Evolutionary conservation across 1,140 invertebrate species (phyloP).

Genomic region (Elymnias hypermnestra): DNA sequence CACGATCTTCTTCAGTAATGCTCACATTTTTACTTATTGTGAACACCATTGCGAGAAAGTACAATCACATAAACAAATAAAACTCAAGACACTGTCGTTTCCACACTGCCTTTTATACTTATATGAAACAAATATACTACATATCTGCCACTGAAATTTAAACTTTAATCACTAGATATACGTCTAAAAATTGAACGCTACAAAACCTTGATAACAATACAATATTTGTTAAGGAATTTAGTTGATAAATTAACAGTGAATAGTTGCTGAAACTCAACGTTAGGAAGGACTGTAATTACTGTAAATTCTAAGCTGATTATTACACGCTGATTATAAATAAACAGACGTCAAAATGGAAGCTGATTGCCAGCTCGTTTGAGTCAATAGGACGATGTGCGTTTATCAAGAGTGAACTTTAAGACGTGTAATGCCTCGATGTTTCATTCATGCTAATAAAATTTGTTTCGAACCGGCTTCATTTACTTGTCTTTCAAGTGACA

Average conservation of each 20-base stretch:
- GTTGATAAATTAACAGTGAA: conserved; percentile 10
- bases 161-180: not conserved
- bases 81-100: conserved; percentile 7
- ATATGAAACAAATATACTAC: not conserved
- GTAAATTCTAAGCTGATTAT: conserved; percentile 12
- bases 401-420: conserved; percentile 8
- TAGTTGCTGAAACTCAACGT: conserved; percentile 9
- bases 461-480: conserved; percentile 1
- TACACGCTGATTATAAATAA: conserved; percentile 13
- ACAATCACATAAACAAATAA: conserved; percentile 16
- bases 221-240: conserved; percentile 15
- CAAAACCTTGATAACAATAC: not conserved
- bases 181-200: not conserved
- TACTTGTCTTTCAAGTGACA: not conserved
- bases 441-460: not conserved
- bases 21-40: conserved; percentile 25
- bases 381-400: conserved; percentile 12
- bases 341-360: conserved; percentile 17
- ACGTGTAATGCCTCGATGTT: conserved; percentile 1
- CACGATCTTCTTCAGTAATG: conserved; percentile 14
- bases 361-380: conserved; percentile 22
- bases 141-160: not conserved
- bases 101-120: conserved; percentile 9
- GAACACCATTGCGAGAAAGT: conserved; percentile 24
- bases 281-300: conserved; percentile 13